phyloP scores from a whole-genome alignment of 2,113 vertebrate genomes.

The Barnardius zonarius region DNA sequence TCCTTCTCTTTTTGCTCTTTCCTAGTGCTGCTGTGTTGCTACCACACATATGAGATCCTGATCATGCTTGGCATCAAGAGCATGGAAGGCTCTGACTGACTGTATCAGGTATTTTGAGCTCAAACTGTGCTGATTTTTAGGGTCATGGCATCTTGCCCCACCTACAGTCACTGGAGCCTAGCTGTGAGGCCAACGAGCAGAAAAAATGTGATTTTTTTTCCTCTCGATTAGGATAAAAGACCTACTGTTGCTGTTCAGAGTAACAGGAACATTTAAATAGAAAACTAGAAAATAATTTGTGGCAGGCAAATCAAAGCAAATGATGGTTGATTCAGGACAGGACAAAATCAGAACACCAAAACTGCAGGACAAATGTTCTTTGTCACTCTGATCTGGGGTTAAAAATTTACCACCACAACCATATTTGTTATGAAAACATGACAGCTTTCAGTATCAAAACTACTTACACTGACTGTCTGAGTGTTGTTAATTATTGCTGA shows the following conservation, averaged over 20 bases:
- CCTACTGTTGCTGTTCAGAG: background rate
- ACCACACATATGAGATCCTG: accelerated
- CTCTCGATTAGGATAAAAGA: background rate
- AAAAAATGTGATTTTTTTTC: background rate
- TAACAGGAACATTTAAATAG: background rate
- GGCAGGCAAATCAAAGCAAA: background rate
- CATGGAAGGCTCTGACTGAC: background rate
- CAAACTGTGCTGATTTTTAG: background rate
- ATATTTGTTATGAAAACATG: background rate
- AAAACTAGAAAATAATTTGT: background rate
- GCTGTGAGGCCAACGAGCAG: background rate
- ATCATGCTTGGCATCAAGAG: accelerated
- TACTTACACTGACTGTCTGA: background rate
- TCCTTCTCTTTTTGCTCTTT: background rate
- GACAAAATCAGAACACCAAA: background rate
- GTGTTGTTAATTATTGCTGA: background rate
- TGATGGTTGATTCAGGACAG: background rate
- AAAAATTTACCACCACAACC: background rate
- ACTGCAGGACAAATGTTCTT: background rate
- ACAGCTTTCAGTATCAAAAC: background rate
- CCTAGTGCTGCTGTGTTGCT: accelerated
- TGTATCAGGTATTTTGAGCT: background rate
- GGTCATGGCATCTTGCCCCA: background rate
- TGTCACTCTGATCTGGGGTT: background rate
- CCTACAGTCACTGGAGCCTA: background rate